Percentiles rank a stretch among this genome's conserved stretches.
These are phyloP conservation scores for Leptinotarsa peninsularis DNA, from an alignment of 2,888 invertebrate species.

Conservation along the genomic window DNA sequence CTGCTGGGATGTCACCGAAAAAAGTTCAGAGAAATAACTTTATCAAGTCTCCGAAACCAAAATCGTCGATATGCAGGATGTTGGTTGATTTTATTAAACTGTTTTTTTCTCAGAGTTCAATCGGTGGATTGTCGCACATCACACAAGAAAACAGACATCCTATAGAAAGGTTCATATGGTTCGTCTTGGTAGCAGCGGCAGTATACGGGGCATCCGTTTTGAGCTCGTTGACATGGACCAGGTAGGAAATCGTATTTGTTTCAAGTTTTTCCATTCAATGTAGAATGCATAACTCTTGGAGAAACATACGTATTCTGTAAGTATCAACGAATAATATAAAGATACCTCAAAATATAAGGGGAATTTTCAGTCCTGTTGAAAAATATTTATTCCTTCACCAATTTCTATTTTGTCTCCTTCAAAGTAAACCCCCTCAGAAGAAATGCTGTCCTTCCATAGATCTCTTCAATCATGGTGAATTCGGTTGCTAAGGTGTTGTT, in stretches of 20 bases:
- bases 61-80: constrained; percentile 13
- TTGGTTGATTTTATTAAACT: constrained; percentile 32
- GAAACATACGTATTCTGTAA: too few relatives aligned
- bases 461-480: too few relatives aligned
- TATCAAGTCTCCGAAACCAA: not conserved
- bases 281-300: too few relatives aligned
- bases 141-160: constrained; percentile 53
- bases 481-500: too few relatives aligned
- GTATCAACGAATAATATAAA: too few relatives aligned
- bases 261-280: too few relatives aligned
- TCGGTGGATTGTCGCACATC: constrained; percentile 60
- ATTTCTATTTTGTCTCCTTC: too few relatives aligned
- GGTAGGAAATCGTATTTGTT: constrained; percentile 6
- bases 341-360: too few relatives aligned
- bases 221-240: constrained; percentile 72
- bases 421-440: too few relatives aligned
- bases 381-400: too few relatives aligned
- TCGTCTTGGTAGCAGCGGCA: constrained; percentile 53
- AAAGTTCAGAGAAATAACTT: not conserved
- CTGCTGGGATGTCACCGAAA: not conserved
- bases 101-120: constrained; percentile 58
- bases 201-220: constrained; percentile 57
- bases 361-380: too few relatives aligned
- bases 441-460: too few relatives aligned
- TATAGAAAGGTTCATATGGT: constrained; percentile 58